Evolutionary conservation across 2,113 vertebrate genomes (phyloP).

Genomic region (Rallus limicola): DNA sequence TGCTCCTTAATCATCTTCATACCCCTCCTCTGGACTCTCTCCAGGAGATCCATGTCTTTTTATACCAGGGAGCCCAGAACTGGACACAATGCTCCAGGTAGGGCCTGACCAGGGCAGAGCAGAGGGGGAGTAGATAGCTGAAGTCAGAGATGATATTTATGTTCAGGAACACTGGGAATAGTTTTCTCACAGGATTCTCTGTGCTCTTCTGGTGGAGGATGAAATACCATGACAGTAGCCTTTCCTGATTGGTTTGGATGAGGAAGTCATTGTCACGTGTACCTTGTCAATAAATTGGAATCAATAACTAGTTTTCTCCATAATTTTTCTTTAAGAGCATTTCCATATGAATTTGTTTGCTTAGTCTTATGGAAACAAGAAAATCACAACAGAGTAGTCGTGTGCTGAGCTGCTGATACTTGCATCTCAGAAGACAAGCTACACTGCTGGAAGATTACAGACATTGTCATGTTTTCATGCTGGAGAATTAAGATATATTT

Average conservation of each 20-base stretch:
- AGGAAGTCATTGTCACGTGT: not conserved
- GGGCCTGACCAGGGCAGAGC: no score
- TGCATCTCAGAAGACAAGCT: not conserved
- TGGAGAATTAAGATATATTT: not conserved
- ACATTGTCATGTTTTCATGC: not conserved
- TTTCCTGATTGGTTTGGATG: not conserved
- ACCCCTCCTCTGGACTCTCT: no score
- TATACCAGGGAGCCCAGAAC: no score
- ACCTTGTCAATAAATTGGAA: constrained; percentile 37
- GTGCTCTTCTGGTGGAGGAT: not conserved
- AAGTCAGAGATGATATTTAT: not conserved
- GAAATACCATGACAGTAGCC: not conserved
- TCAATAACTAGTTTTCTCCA: not conserved
- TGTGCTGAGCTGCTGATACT: not conserved
- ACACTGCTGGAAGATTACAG: not conserved
- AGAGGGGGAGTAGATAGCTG: not conserved
- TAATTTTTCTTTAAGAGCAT: not conserved
- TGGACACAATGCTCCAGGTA: no score
- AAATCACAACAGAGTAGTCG: not conserved
- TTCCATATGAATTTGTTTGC: not conserved
- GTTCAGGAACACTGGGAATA: not conserved
- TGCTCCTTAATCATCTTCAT: no score
- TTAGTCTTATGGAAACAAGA: not conserved
- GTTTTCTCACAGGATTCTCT: constrained; percentile 15
- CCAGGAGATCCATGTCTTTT: no score